Evolutionary conservation across 1,140 invertebrate species (phyloP), one percentile per base, ranked within the genome.

Genomic region (Drosophila varians): DNA sequence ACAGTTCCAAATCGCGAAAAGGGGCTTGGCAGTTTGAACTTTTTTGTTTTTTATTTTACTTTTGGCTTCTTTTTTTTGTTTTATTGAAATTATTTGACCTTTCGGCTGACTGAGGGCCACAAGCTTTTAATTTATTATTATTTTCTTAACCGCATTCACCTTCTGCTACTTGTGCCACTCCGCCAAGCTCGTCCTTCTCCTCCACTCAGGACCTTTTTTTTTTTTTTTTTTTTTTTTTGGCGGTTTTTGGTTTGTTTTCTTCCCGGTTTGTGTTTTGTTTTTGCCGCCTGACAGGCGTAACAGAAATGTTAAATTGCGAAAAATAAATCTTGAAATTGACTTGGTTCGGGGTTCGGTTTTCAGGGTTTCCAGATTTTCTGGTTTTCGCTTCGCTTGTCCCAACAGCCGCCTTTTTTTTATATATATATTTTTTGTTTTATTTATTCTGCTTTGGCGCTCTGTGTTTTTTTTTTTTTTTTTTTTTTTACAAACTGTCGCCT

Each of bases 281-380:
- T 48, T 66, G 11, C n/a, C 23, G 47, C 34, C 38, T 54, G 61
- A 74, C 77, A 76, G 77, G 65, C 66, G 66, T 61, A 72, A 77
- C 73, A 73, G 78, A 68, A 80, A 84, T 84, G 79, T 79, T 86
- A 64, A 86, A 84, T 84, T 73, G 82, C 45, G 55, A 77, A 77
- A 79, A 80, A 80, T 75, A 86, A 84, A 86, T 87, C 80, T 80
- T 80, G 57, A 87, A 86, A 86, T 87, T 86, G 82, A 87, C 82
- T 73, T 84, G 56, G 57, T 62, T 72, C 40, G 56, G 80, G 54
- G 46, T 46, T 36, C 21, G 4, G 74, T 60, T 51, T 58, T 70
- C 16, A n/a, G 64, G 74, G 64, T 51, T 58, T 70, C 16, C 36
- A 7, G 36, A 12, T 38, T 38, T 38, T 38, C 36, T 7, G n/a